Evolutionary conservation across 1,140 invertebrate species (phyloP).

Genomic region (Globodera rostochiensis): DNA sequence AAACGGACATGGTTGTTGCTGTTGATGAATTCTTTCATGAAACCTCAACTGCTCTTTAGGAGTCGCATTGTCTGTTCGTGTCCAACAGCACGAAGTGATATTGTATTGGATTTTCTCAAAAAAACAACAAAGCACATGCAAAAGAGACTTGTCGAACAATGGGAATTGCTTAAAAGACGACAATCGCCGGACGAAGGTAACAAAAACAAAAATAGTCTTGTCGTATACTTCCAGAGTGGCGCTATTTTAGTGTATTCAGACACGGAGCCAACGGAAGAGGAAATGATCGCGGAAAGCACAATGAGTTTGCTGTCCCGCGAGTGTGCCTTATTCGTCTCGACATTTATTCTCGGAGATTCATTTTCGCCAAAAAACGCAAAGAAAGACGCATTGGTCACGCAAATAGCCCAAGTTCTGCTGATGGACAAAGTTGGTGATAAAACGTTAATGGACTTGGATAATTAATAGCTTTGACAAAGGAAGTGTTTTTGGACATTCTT

Average conservation of each 20-base stretch:
- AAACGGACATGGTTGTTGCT: conserved; percentile 47
- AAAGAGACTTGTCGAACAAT: conserved; percentile 38
- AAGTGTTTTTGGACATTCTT: conserved; percentile 42
- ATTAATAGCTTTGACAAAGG: conserved; percentile 29
- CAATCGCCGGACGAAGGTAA: conserved; percentile 38
- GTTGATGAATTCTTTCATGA: background rate
- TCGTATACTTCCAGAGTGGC: background rate
- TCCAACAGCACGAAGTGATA: conserved; percentile 18
- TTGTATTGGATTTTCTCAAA: conserved; percentile 33
- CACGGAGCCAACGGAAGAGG: conserved; percentile 56
- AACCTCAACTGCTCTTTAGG: conserved; percentile 21
- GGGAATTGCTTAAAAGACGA: conserved; percentile 39
- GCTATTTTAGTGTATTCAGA: conserved; percentile 43
- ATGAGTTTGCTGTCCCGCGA: conserved; percentile 52
- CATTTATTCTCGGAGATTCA: conserved; percentile 44
- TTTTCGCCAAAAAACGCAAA: conserved; percentile 38
- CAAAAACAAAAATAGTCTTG: background rate
- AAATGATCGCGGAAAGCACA: conserved; percentile 57
- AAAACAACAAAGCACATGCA: conserved; percentile 44
- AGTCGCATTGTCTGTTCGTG: conserved; percentile 41
- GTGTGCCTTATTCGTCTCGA: conserved; percentile 34
- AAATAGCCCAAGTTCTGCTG: conserved; percentile 35
- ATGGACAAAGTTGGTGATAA: conserved; percentile 37
- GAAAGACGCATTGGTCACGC: conserved; percentile 39
- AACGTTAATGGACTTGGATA: conserved; percentile 12